Conservation (phyloP, 2,797 vertebrate species). For the Neomorphus geoffroyi region DNA sequence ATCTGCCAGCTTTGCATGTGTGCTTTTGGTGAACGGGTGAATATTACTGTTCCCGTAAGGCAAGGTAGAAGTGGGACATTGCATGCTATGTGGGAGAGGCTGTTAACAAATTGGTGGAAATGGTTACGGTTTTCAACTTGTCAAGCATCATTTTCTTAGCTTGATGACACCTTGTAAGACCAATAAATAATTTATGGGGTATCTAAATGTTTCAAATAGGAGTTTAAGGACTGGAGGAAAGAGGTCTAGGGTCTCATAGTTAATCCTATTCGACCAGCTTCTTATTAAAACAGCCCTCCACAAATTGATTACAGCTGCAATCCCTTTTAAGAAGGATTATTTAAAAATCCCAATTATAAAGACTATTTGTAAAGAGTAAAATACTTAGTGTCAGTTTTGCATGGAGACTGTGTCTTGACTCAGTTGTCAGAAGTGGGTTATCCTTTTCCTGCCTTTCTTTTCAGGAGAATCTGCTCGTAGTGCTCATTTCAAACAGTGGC, state of each 20-base stretch:
- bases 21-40: neutral
- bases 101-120: constrained; percentile 72
- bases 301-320: constrained; percentile 78
- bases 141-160: constrained; percentile 64
- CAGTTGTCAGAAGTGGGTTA: constrained; percentile 56
- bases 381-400: constrained; percentile 66
- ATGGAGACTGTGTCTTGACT: constrained; percentile 33
- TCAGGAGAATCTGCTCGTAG: constrained; percentile 11
- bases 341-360: constrained; percentile 77
- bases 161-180: constrained; percentile 55
- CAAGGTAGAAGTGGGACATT: constrained; percentile 52
- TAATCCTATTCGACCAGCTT: constrained; percentile 67
- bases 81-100: constrained; percentile 57
- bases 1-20: neutral
- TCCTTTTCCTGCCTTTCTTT: constrained; percentile 57
- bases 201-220: constrained; percentile 61
- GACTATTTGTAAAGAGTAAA: constrained; percentile 66
- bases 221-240: constrained; percentile 61
- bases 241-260: constrained; percentile 68
- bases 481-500: neutral
- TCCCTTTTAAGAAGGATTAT: constrained; percentile 77
- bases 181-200: constrained; percentile 69
- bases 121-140: constrained; percentile 57
- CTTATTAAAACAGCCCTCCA: constrained; percentile 73
- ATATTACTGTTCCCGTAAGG: constrained; percentile 21